Base-by-base conservation (phyloP, 2,888 invertebrate species). In the Lithophane semibrunnea region DNA sequence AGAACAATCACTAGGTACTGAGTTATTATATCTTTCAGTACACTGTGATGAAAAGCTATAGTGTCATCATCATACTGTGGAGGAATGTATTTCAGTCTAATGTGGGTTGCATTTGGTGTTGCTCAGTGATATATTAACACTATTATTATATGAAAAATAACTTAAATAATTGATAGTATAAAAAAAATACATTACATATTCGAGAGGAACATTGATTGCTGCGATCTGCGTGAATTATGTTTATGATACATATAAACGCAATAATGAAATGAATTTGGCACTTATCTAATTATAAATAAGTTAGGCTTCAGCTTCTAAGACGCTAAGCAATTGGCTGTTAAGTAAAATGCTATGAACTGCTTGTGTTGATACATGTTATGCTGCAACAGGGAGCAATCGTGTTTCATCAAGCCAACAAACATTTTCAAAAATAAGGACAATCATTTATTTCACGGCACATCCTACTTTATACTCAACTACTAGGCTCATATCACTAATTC, bases 41-140 rank as follows among this genome's bases (percentile, higher is more conserved):
- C 75, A 83, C 73, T 74, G 76, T 70, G 74, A 72, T 84, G 85
- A 75, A 80, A 73, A 76, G 65, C 64, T 83, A 77, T 75, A 82
- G 81, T 81, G 87, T 83, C 68, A 77, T 79, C 70, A 82, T 70
- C 84, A 84, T 89, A 88, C 79, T 87, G 86, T 79, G 84, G 89
- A 91, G 93, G 93, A 93, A 93, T 93, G 93, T 93, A 90, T 88
- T 89, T 93, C 93, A 93, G 93, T 93, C 93, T 93, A 93, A 92
- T 88, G 84, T 89, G 84, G 87, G 90, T 89, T 90, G 90, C 89
- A 88, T 90, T 89, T 91, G 88, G 87, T 91, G 81, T 88, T 88
- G 84, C 88, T 88, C 80, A 85, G 81, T 88, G 87, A 88, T 85
- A 87, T 80, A 88, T 84, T 82, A 88, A 85, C 79, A 88, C 82